Conservation (phyloP, 2,797 vertebrate genomes). For the Craterocephalus amniculus region DNA sequence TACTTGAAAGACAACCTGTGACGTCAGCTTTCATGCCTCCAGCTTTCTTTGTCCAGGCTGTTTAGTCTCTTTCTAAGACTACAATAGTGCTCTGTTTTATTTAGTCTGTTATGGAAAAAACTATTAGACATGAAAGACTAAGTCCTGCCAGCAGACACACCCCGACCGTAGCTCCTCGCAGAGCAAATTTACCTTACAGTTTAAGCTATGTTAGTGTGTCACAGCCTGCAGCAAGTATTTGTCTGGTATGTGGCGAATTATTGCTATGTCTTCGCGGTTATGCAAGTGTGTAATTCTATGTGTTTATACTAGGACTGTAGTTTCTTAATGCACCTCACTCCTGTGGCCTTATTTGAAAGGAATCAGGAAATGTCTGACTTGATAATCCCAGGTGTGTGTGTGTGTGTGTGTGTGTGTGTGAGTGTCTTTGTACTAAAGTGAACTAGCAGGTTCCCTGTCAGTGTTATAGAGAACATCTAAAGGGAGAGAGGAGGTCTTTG, state of each 20-base stretch:
- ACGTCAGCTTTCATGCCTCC: constrained; percentile 50
- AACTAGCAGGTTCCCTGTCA: constrained; percentile 74
- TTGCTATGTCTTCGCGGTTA: constrained; percentile 16
- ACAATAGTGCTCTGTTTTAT: constrained; percentile 72
- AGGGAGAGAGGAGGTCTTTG: constrained; percentile 75
- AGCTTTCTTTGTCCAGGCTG: constrained; percentile 49
- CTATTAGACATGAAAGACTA: constrained; percentile 70
- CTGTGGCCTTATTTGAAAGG: constrained; percentile 40
- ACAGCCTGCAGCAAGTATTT: constrained; percentile 57
- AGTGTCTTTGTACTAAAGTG: constrained; percentile 67
- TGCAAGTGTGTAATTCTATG: constrained; percentile 11
- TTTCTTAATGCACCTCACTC: constrained; percentile 30
- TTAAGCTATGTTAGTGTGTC: constrained; percentile 64
- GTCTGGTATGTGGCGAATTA: constrained; percentile 64
- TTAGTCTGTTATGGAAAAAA: constrained; percentile 63
- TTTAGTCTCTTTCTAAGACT: constrained; percentile 60
- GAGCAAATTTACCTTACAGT: constrained; percentile 63
- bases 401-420: constrained; percentile 8
- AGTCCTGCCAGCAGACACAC: constrained; percentile 63
- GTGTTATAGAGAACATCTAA: constrained; percentile 54
- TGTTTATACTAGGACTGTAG: constrained; percentile 29
- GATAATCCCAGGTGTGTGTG: constrained; percentile 51
- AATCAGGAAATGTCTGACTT: constrained; percentile 53
- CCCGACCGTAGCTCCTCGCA: constrained; percentile 36
- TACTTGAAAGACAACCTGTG: constrained; percentile 50